Evolutionary conservation across 2,113 vertebrate species (phyloP).

Genomic region (Lamprotornis superbus): DNA sequence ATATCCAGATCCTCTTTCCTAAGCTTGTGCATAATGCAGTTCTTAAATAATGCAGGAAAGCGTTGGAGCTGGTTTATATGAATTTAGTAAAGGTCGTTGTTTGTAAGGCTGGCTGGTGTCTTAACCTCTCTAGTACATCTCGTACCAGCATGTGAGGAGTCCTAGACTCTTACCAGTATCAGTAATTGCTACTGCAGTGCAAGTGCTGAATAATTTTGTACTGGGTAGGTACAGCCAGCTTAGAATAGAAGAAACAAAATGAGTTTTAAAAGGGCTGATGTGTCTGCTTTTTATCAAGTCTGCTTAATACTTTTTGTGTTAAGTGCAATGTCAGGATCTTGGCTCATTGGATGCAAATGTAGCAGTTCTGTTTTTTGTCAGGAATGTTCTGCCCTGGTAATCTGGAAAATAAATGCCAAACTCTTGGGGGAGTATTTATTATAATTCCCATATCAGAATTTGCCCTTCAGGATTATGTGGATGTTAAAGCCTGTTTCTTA

Average conservation of each 20-base stretch:
- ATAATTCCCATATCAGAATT: not conserved
- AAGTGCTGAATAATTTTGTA: not conserved
- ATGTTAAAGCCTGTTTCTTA: not conserved
- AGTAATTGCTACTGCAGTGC: not conserved
- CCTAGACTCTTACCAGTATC: not conserved
- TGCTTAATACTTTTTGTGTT: not conserved
- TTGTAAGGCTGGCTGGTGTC: not conserved
- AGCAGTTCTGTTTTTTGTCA: not conserved
- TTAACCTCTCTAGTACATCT: not conserved
- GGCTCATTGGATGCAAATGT: not conserved
- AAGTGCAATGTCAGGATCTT: not conserved
- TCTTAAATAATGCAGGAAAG: not conserved
- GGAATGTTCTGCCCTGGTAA: not conserved
- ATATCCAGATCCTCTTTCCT: not conserved
- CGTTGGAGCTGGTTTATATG: not conserved
- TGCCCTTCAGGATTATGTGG: not conserved
- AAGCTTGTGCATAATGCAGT: not conserved
- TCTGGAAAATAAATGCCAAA: not conserved
- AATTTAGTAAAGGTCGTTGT: not conserved
- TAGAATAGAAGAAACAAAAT: not conserved
- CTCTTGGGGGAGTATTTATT: not conserved
- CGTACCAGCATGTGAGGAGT: fast-evolving
- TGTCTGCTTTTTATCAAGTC: not conserved
- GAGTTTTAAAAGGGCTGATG: not conserved
- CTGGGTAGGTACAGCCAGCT: not conserved